Conservation (phyloP, 2,888 invertebrate species). For the Tridacna crocea region DNA sequence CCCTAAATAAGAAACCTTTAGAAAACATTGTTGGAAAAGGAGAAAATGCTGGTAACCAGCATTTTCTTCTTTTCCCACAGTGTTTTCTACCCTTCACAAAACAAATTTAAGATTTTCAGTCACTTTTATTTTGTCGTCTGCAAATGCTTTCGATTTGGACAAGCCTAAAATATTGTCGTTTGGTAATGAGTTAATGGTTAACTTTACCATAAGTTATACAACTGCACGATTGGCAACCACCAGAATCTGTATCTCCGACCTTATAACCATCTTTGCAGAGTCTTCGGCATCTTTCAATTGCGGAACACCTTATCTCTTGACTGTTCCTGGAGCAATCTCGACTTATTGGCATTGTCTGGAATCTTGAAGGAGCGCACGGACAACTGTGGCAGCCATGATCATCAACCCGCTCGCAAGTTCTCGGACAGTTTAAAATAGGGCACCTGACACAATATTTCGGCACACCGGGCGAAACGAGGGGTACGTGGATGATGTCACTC, state of each 20-base stretch:
- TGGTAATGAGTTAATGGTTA: too few species aligned
- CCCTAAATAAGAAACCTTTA: too few species aligned
- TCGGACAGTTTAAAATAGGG: slow-evolving; percentile 54
- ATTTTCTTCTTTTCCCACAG: too few species aligned
- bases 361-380: slow-evolving; percentile 57
- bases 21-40: too few species aligned
- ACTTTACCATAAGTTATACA: slow-evolving; percentile 42
- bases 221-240: slow-evolving; percentile 52
- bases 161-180: too few species aligned
- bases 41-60: too few species aligned
- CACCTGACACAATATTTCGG: slow-evolving; percentile 61
- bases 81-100: too few species aligned
- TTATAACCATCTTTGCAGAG: slow-evolving; percentile 52
- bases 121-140: too few species aligned
- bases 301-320: slow-evolving; percentile 31
- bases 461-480: slow-evolving; percentile 52
- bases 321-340: slow-evolving; percentile 27
- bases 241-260: slow-evolving; percentile 38
- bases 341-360: slow-evolving; percentile 50
- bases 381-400: slow-evolving; percentile 60
- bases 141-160: too few species aligned
- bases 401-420: slow-evolving; percentile 54
- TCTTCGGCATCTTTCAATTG: slow-evolving; percentile 52
- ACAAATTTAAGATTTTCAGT: too few species aligned
- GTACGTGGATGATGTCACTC: slow-evolving; percentile 41